Evolutionary conservation across 2,797 vertebrate genomes (phyloP).

Genomic region (Florisuga fusca): DNA sequence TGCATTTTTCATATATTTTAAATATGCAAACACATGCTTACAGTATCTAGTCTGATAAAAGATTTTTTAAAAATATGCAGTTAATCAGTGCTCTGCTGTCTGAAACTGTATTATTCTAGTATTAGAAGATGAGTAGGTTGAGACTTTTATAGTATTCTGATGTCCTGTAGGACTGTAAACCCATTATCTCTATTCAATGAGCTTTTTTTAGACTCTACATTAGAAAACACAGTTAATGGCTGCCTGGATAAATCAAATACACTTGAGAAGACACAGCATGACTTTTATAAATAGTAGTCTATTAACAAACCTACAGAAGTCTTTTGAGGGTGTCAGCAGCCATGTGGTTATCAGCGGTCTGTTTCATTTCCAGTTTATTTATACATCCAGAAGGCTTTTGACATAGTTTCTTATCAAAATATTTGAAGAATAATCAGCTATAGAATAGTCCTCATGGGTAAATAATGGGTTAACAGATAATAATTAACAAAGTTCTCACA

Average conservation of each 20-base stretch:
- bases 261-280: neutral
- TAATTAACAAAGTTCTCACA: neutral
- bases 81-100: neutral
- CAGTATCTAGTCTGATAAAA: neutral
- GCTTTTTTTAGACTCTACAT: neutral
- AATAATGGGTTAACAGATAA: neutral
- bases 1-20: neutral
- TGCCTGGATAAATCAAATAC: neutral
- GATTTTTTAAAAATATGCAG: neutral
- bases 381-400: neutral
- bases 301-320: neutral
- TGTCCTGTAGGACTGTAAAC: neutral
- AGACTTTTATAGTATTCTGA: neutral
- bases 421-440: neutral
- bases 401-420: neutral
- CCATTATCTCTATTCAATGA: neutral
- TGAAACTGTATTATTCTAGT: neutral
- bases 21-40: rapidly evolving
- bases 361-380: neutral
- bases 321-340: neutral
- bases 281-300: neutral
- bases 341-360: neutral
- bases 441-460: neutral
- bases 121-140: neutral
- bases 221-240: neutral